Percentiles rank a stretch among this genome's conserved stretches.
Conservation (phyloP, 1,140 invertebrate species). For the Piezodorus guildinii region DNA sequence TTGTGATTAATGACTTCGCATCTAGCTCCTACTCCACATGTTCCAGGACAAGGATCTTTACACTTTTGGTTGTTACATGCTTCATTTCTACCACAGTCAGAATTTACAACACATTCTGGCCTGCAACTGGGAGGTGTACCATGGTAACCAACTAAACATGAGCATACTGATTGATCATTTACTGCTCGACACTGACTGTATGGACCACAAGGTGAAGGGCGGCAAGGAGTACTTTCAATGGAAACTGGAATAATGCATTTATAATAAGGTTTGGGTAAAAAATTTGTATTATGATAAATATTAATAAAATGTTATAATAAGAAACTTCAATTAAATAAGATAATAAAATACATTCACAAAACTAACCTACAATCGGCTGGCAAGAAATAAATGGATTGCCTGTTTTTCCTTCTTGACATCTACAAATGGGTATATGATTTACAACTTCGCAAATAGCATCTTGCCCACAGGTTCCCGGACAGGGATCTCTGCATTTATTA, state of each 20-base stretch:
- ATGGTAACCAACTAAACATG: conserved; percentile 43
- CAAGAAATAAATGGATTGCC: conserved; percentile 39
- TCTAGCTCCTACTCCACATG: conserved; percentile 52
- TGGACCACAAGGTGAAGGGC: conserved; percentile 44
- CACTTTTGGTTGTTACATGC: conserved; percentile 62
- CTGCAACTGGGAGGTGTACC: conserved; percentile 57
- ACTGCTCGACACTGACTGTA: conserved; percentile 44
- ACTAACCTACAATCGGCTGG: conserved; percentile 36
- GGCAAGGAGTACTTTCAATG: conserved; percentile 34
- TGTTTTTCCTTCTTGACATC: conserved; percentile 36
- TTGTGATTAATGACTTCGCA: conserved; percentile 46
- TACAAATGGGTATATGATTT: conserved; percentile 41
- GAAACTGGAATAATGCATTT: conserved; percentile 28
- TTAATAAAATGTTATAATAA: conserved; percentile 29
- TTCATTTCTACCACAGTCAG: conserved; percentile 55
- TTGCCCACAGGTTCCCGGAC: conserved; percentile 40
- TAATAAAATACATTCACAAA: background rate
- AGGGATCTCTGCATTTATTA: conserved; percentile 42
- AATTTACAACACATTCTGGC: conserved; percentile 57
- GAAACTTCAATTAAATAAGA: conserved; percentile 16
- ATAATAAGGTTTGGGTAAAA: conserved; percentile 24
- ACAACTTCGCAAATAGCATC: conserved; percentile 40
- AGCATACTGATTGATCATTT: conserved; percentile 41
- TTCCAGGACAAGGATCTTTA: conserved; percentile 56
- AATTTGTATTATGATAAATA: conserved; percentile 43